A percentile compares a stretch with the other conserved stretches of the same genome.
Evolutionary conservation across 1,140 invertebrate genomes (phyloP).

Genomic region (Trinorchestia longiramus): DNA sequence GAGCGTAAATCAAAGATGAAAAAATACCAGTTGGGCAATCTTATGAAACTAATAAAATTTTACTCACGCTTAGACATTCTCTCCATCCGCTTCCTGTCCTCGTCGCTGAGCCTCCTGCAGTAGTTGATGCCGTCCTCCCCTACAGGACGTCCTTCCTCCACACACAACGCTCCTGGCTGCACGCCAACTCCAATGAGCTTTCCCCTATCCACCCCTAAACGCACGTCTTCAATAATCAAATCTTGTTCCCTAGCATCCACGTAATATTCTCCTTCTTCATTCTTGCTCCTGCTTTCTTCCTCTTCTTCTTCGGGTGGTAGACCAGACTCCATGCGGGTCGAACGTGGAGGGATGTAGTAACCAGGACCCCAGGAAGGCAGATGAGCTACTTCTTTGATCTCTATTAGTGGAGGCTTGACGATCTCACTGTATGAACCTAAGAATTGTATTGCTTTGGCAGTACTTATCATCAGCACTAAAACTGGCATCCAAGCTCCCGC

Average conservation of each 20-base stretch:
- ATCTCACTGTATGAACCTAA: background rate
- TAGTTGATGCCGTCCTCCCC: constrained; percentile 59
- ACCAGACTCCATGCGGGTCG: constrained; percentile 29
- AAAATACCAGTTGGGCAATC: background rate
- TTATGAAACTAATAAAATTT: background rate
- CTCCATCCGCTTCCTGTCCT: constrained; percentile 48
- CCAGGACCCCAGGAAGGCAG: background rate
- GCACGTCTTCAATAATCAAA: constrained; percentile 3
- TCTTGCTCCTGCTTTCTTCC: constrained; percentile 11
- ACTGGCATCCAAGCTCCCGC: background rate
- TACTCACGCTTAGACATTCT: constrained; percentile 55
- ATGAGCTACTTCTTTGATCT: constrained; percentile 30
- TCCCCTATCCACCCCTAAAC: constrained; percentile 17
- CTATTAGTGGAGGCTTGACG: background rate
- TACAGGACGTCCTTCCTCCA: constrained; percentile 20
- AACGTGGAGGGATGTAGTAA: constrained; percentile 3
- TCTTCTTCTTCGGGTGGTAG: constrained; percentile 35
- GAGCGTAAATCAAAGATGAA: background rate
- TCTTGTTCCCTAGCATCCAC: constrained; percentile 39
- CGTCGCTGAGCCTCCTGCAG: constrained; percentile 56
- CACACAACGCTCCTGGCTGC: background rate
- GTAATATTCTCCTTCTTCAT: constrained; percentile 33
- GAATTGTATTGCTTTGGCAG: background rate
- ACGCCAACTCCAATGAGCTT: constrained; percentile 33
- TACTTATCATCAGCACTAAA: background rate